These are phyloP conservation scores for Meteorus sp. DNA, from an alignment of 1,140 invertebrate genomes.

Conservation along the genomic window DNA sequence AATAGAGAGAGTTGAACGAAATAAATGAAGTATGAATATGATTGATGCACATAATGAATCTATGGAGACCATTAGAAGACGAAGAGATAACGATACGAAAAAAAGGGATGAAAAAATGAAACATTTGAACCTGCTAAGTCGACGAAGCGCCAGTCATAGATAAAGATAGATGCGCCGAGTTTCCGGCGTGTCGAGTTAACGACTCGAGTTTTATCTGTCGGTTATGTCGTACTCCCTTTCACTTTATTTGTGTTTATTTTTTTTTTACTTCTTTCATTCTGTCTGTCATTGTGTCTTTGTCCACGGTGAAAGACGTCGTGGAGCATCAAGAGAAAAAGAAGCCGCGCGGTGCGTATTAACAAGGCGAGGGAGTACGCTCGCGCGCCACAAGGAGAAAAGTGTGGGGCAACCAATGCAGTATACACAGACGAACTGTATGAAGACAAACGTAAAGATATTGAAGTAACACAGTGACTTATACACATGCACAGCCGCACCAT, in stretches of 20 bases:
- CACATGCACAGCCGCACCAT: not conserved
- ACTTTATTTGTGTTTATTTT: constrained; percentile 13
- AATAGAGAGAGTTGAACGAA: too few relatives aligned
- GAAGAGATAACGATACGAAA: not conserved
- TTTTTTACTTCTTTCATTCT: constrained; percentile 12
- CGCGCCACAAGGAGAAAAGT: not conserved
- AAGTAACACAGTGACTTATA: constrained; percentile 27
- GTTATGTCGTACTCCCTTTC: too few relatives aligned
- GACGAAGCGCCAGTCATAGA: constrained; percentile 39
- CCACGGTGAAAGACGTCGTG: constrained; percentile 22
- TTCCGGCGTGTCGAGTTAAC: constrained; percentile 57
- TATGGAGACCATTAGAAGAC: not conserved
- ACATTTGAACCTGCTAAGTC: constrained; percentile 22
- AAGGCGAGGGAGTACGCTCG: constrained; percentile 17
- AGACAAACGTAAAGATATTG: constrained; percentile 26
- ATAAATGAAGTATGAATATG: too few relatives aligned
- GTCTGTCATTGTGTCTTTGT: constrained; percentile 20
- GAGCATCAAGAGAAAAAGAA: constrained; percentile 21
- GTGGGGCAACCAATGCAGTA: too few relatives aligned
- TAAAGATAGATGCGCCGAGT: constrained; percentile 54
- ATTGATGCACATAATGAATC: too few relatives aligned
- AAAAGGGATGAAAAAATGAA: constrained; percentile 24
- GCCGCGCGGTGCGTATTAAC: constrained; percentile 17
- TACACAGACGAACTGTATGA: too few relatives aligned
- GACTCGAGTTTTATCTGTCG: constrained; percentile 49